phyloP scores from a whole-genome alignment of 2,797 vertebrate genomes.

The Synaphobranchus kaupii region DNA sequence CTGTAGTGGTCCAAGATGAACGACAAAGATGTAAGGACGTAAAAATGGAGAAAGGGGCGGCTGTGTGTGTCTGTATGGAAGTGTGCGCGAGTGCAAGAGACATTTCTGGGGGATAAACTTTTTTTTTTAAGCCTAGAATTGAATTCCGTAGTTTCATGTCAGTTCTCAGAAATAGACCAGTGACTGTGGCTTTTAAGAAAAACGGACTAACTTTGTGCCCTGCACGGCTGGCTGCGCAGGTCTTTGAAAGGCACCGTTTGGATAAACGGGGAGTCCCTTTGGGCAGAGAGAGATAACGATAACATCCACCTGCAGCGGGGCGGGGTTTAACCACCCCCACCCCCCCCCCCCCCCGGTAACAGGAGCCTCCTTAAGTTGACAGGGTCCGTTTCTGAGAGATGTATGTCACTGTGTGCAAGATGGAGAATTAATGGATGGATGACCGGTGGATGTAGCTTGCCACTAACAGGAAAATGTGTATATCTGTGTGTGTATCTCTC shows the following conservation, averaged over 20 bases:
- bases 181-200: background rate
- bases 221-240: too few relatives aligned
- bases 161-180: conserved; percentile 46
- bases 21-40: conserved; percentile 79
- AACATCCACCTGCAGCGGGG: background rate
- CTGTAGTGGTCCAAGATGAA: conserved; percentile 83
- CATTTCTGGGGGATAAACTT: conserved; percentile 2
- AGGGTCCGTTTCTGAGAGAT: conserved; percentile 31
- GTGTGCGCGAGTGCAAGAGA: conserved; percentile 26
- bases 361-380: background rate
- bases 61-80: conserved; percentile 47
- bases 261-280: background rate
- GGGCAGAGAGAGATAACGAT: background rate
- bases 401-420: conserved; percentile 45
- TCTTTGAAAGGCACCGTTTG: background rate
- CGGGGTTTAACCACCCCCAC: too few relatives aligned
- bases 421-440: conserved; percentile 32
- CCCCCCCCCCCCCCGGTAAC: too few relatives aligned
- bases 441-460: background rate
- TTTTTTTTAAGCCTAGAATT: conserved; percentile 30
- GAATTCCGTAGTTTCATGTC: conserved; percentile 41
- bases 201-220: too few relatives aligned
- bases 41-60: conserved; percentile 59
- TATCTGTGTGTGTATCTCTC: conserved; percentile 48
- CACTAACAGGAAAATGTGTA: conserved; percentile 51